A percentile compares a stretch with the other conserved stretches of the same genome.
Evolutionary conservation across 2,113 vertebrate genomes (phyloP).

Genomic region (Misgurnus anguillicaudatus): DNA sequence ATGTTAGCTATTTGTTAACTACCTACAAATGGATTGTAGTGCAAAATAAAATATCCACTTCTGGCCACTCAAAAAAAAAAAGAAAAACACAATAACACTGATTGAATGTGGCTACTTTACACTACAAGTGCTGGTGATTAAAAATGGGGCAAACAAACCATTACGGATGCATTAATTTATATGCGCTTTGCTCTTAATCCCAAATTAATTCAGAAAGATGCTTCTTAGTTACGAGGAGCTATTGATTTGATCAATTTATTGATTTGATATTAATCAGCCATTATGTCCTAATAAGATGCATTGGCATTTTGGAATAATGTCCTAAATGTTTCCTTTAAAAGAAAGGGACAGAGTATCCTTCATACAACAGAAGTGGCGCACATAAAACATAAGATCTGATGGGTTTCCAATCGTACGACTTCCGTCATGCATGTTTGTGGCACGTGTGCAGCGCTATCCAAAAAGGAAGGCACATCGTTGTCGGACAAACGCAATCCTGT

Average conservation of each 20-base stretch:
- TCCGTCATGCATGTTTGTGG: background rate
- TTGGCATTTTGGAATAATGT: no score
- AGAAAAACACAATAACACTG: conserved; percentile 56
- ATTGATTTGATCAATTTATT: background rate
- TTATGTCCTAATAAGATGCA: no score
- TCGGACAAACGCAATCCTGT: conserved; percentile 51
- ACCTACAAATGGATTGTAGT: conserved; percentile 83
- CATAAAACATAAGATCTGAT: background rate
- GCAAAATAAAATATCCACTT: conserved; percentile 71
- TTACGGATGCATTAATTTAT: background rate
- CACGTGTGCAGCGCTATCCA: conserved; percentile 48
- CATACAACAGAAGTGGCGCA: background rate
- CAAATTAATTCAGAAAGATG: background rate
- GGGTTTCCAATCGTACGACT: background rate
- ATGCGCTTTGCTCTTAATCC: background rate
- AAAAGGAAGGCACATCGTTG: conserved; percentile 60
- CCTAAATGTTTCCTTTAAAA: no score
- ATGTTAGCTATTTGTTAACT: conserved; percentile 47
- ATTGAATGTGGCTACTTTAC: background rate
- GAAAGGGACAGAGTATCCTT: no score
- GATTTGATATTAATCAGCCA: background rate
- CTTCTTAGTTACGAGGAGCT: background rate
- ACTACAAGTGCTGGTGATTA: background rate
- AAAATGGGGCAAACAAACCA: background rate
- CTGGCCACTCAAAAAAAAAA: background rate